A percentile compares a stretch with the other conserved stretches of the same genome.
Conservation (phyloP, 2,888 invertebrate species). For the Tholera decimalis region DNA sequence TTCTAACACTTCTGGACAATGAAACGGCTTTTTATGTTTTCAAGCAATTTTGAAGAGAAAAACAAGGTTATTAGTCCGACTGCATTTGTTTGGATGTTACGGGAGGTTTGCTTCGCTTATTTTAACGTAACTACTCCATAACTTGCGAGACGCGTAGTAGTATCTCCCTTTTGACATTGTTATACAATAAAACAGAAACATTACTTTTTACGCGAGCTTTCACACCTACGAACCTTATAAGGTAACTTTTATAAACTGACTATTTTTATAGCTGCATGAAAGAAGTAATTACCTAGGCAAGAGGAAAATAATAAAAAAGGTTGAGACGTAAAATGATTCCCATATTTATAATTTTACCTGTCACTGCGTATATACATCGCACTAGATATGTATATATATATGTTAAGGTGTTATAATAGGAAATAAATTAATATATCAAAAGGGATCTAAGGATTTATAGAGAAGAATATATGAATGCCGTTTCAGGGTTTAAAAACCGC, state of each 20-base stretch:
- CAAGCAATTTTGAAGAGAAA: neutral
- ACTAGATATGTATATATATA: no score
- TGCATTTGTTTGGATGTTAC: neutral
- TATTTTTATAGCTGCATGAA: neutral
- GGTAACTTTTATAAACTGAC: conserved; percentile 9
- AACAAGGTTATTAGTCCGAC: neutral
- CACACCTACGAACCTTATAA: conserved; percentile 29
- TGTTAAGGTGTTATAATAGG: no score
- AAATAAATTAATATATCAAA: no score
- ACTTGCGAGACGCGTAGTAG: neutral
- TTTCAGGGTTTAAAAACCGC: no score
- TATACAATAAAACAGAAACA: conserved; percentile 43
- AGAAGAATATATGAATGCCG: no score
- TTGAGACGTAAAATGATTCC: no score
- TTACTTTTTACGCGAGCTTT: conserved; percentile 19
- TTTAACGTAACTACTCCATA: conserved; percentile 3
- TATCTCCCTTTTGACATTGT: conserved; percentile 27
- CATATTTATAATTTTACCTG: no score
- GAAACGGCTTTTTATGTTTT: conserved; percentile 17
- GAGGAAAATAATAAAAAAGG: neutral
- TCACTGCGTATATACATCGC: no score
- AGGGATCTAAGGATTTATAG: no score
- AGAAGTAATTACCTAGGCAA: no score
- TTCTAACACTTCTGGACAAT: conserved; percentile 25
- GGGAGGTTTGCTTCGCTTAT: neutral